phyloP scores from a whole-genome alignment of 2,888 invertebrate genomes.

The Clunio marinus region DNA sequence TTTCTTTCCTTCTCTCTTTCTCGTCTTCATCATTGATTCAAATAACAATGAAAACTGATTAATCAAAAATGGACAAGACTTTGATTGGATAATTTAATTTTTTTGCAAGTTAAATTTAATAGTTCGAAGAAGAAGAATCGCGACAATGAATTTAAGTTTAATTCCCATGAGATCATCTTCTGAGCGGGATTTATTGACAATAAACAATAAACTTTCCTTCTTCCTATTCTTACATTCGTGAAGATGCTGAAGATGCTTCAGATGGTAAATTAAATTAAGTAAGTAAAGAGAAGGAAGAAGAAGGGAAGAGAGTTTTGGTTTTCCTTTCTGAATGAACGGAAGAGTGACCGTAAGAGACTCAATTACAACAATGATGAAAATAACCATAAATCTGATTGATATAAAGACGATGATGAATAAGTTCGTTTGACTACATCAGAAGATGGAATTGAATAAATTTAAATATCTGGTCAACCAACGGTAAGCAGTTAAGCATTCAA shows the following conservation, averaged over 20 bases:
- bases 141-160: not conserved
- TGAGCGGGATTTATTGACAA: no score
- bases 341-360: not conserved
- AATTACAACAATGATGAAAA: not conserved
- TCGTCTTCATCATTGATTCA: conserved; percentile 9
- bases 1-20: not conserved
- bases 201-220: no score
- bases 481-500: not conserved
- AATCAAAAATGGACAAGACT: not conserved
- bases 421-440: not conserved
- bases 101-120: not conserved
- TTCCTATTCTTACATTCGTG: no score
- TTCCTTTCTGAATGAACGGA: not conserved
- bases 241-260: no score
- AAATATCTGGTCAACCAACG: not conserved
- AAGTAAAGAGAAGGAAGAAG: no score
- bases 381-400: conserved; percentile 16
- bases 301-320: no score
- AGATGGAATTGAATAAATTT: conserved; percentile 6
- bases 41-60: not conserved
- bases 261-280: no score
- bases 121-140: not conserved
- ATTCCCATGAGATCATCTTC: not conserved
- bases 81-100: not conserved
- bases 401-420: not conserved